Base-by-base conservation (phyloP, 2,888 invertebrate species). In the Bedellia somnulentella region DNA sequence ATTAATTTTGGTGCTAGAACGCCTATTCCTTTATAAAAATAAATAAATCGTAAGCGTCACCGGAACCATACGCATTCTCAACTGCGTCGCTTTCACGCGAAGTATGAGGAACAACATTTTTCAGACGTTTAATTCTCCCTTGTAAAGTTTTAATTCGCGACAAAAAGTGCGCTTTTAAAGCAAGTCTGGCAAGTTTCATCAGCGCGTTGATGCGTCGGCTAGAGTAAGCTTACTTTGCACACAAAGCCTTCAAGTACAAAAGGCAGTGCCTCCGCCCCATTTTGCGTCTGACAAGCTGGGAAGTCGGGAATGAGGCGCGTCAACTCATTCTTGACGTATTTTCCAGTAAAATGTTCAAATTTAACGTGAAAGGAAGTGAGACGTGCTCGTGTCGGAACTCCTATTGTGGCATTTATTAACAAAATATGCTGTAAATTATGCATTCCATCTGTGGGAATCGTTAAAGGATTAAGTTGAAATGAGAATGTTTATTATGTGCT, bases 161-260 rank as follows among this genome's bases (percentile, higher is more conserved):
- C 60, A 60, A 64, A 66, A 60, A 68, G 66, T 60, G 59, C 51
- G 60, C 63, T 68, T 24, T 66, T 60, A 67, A 70, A 73, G 67
- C 71, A 57, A 52, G 73, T 75, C 73, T 75, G 68, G 70, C 67
- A 71, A 75, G 73, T 73, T 75, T 73, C 73, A 71, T 71, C 71
- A 70, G 56, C 59, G 66, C 55, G 52, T 62, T 63, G 71, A 67
- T 66, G 62, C 62, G 63, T 66, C 57, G 61, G 63, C 67, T 64
- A 67, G 60, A 31, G 34, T 28, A 63, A 66, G 68, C 68, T 70
- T 68, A 68, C 71, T 73, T 71, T 66, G 53, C 61, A 58, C 64
- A 71, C 71, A 75, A 73, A 73, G 71, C 66, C 62, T 62, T 62
- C 64, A 59, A 63, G 61, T 61, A 73, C 68, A 71, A 73, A 73